A percentile compares a stretch with the other conserved stretches of the same genome.
phyloP scores from a whole-genome alignment of 1,140 invertebrate genomes.

The Forficula auricularia region DNA sequence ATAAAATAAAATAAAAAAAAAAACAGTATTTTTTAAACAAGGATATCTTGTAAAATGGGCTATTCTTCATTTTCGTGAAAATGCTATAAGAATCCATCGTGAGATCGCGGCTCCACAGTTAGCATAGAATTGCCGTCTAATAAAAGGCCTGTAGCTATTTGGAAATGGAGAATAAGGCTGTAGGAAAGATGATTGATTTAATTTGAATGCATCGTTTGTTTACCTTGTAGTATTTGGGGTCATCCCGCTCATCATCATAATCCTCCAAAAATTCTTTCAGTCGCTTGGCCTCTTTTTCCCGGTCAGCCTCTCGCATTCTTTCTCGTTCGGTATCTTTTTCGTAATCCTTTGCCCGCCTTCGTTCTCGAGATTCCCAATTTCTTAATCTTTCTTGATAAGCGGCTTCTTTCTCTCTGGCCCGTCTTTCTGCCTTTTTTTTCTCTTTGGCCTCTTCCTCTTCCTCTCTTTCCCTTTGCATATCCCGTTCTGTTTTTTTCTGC shows the following conservation, averaged over 20 bases:
- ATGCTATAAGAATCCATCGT: no score
- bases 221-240: constrained; percentile 85
- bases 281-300: constrained; percentile 75
- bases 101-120: no score
- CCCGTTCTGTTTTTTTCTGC: constrained; percentile 34
- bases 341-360: constrained; percentile 81
- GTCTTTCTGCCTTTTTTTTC: constrained; percentile 73
- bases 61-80: no score
- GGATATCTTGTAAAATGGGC: no score
- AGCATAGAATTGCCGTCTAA: no score
- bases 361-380: constrained; percentile 85
- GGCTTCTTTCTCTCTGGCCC: constrained; percentile 80
- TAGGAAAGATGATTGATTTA: no score
- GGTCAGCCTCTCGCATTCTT: constrained; percentile 61
- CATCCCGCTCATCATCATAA: constrained; percentile 94
- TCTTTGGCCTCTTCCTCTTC: constrained; percentile 83
- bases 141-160: no score
- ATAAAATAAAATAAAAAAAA: no score
- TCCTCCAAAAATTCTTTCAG: constrained; percentile 96
- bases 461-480: constrained; percentile 57
- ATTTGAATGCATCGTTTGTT: no score
- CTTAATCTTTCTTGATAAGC: constrained; percentile 72
- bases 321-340: constrained; percentile 78
- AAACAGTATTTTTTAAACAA: no score
- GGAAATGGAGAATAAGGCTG: no score